phyloP scores from a whole-genome alignment of 2,113 vertebrate genomes.

The Todiramphus saurophagus region DNA sequence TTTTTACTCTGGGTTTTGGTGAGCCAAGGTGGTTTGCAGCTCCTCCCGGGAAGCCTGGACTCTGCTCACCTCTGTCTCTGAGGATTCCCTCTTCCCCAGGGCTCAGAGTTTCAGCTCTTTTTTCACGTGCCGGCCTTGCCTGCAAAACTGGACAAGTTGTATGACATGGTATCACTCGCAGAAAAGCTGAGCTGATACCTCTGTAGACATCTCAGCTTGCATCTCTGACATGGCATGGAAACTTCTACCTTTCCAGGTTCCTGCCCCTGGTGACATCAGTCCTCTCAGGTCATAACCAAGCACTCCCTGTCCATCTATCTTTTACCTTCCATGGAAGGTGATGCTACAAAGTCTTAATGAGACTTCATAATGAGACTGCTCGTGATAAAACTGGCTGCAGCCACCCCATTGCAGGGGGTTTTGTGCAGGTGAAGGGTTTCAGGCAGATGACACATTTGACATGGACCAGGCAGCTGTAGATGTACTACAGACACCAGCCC shows the following conservation, averaged over 20 bases:
- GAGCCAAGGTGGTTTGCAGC: background rate
- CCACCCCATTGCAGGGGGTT: background rate
- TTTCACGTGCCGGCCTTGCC: background rate
- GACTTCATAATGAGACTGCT: background rate
- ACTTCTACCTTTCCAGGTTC: background rate
- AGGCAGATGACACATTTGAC: background rate
- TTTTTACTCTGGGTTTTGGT: background rate
- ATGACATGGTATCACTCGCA: background rate
- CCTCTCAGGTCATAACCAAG: background rate
- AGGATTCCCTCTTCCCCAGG: accelerated
- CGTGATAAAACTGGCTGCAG: background rate
- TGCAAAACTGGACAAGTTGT: background rate
- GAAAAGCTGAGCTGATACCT: background rate
- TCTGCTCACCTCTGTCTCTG: background rate
- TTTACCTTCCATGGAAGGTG: background rate
- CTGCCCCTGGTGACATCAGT: background rate
- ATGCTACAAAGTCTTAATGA: background rate
- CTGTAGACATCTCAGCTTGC: background rate
- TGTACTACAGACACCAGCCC: background rate
- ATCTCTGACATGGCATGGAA: background rate
- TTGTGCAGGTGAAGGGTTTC: background rate
- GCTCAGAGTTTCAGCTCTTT: background rate
- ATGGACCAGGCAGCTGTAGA: background rate
- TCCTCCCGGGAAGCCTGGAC: background rate
- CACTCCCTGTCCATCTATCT: background rate